Evolutionary conservation across 1,140 invertebrate species (phyloP).

Genomic region (Eumaeus atala): DNA sequence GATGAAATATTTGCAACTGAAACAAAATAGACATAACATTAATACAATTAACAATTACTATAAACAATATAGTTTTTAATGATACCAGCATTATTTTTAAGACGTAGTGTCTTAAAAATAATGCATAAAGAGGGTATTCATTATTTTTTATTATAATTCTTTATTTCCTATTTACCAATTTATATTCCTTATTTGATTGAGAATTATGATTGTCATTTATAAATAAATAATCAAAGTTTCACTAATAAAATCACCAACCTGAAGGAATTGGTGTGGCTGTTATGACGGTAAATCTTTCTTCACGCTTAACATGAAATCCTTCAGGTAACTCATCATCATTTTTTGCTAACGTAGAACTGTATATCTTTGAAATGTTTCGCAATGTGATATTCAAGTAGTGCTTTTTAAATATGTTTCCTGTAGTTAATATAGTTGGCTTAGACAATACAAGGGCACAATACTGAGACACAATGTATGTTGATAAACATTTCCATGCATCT

Average conservation of each 20-base stretch:
- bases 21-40: constrained; percentile 29
- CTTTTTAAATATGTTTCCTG: constrained; percentile 58
- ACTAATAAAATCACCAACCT: constrained; percentile 26
- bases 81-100: too few relatives aligned
- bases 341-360: constrained; percentile 41
- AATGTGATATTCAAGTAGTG: constrained; percentile 63
- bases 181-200: too few relatives aligned
- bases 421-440: constrained; percentile 57
- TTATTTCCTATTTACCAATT: too few relatives aligned
- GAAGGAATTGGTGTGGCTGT: constrained; percentile 34
- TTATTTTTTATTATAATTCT: too few relatives aligned
- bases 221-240: too few relatives aligned
- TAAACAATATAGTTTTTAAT: too few relatives aligned
- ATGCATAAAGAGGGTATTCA: too few relatives aligned
- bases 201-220: too few relatives aligned
- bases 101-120: too few relatives aligned
- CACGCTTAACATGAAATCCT: constrained; percentile 38
- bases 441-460: constrained; percentile 48
- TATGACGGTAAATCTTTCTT: constrained; percentile 50
- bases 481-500: constrained; percentile 60
- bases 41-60: too few relatives aligned
- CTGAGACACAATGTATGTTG: constrained; percentile 54
- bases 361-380: constrained; percentile 53
- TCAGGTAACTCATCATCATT: constrained; percentile 39
- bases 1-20: constrained; percentile 29